Evolutionary conservation across 2,888 invertebrate species (phyloP).

Genomic region (Cremastinae sp.): DNA sequence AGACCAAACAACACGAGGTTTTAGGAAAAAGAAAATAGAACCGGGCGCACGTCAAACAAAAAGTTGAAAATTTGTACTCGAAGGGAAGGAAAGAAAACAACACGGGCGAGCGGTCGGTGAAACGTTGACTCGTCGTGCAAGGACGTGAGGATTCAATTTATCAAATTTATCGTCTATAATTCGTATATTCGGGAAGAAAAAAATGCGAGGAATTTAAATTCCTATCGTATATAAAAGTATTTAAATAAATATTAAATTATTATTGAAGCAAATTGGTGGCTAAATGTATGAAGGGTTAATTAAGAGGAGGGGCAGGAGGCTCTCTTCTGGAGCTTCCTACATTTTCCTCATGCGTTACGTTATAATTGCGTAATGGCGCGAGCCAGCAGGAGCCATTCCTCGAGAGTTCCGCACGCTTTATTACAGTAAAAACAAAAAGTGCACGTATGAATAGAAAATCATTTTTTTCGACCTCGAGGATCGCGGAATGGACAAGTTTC

Average conservation of each 20-base stretch:
- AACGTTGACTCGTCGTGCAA: conserved; percentile 1
- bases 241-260: background rate
- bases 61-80: background rate
- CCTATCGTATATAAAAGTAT: background rate
- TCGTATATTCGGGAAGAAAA: no score
- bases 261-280: background rate
- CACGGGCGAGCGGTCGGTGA: conserved; percentile 2
- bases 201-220: background rate
- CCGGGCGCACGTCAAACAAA: conserved; percentile 3
- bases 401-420: conserved; percentile 33
- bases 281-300: conserved; percentile 20
- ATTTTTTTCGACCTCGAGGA: conserved; percentile 35
- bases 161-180: no score
- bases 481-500: conserved; percentile 44
- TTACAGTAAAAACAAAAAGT: conserved; percentile 15
- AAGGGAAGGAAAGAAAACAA: background rate
- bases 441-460: background rate
- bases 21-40: conserved; percentile 34
- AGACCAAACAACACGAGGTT: conserved; percentile 39
- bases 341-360: conserved; percentile 54
- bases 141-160: no score
- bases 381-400: conserved; percentile 42
- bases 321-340: conserved; percentile 30
- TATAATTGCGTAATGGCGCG: conserved; percentile 55
- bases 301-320: conserved; percentile 1